These are phyloP conservation scores for Margaritifera margaritifera DNA, from an alignment of 2,888 invertebrate species.

Conservation along the genomic window DNA sequence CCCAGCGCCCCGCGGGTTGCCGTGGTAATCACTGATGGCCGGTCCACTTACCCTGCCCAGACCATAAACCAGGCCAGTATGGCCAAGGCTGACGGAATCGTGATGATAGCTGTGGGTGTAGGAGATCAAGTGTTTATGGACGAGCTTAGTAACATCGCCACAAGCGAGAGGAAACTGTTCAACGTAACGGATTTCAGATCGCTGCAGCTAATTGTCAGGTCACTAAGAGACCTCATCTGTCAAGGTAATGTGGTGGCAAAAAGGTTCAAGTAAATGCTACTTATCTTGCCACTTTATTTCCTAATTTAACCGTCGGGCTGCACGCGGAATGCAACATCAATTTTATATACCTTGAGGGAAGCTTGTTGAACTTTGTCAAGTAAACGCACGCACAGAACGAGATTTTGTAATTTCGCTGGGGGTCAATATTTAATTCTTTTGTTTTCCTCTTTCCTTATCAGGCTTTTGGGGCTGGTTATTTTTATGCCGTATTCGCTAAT, in stretches of 20 bases:
- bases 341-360: too few species aligned
- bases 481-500: too few species aligned
- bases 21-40: constrained; percentile 60
- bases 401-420: too few species aligned
- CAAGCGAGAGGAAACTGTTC: constrained; percentile 45
- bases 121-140: constrained; percentile 44
- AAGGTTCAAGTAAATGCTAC: too few species aligned
- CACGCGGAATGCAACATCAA: too few species aligned
- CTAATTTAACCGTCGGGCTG: too few species aligned
- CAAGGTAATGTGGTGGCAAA: constrained; percentile 35
- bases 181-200: constrained; percentile 53
- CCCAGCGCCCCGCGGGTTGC: constrained; percentile 46
- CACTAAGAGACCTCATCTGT: constrained; percentile 56
- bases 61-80: constrained; percentile 48
- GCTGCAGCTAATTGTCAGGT: constrained; percentile 46
- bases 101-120: constrained; percentile 58
- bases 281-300: too few species aligned
- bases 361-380: too few species aligned
- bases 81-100: constrained; percentile 44
- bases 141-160: constrained; percentile 55
- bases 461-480: too few species aligned
- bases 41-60: constrained; percentile 47
- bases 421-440: too few species aligned
- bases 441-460: too few species aligned
- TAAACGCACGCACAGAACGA: too few species aligned